phyloP scores from a whole-genome alignment of 2,113 vertebrate genomes.

The Bufo bufo region DNA sequence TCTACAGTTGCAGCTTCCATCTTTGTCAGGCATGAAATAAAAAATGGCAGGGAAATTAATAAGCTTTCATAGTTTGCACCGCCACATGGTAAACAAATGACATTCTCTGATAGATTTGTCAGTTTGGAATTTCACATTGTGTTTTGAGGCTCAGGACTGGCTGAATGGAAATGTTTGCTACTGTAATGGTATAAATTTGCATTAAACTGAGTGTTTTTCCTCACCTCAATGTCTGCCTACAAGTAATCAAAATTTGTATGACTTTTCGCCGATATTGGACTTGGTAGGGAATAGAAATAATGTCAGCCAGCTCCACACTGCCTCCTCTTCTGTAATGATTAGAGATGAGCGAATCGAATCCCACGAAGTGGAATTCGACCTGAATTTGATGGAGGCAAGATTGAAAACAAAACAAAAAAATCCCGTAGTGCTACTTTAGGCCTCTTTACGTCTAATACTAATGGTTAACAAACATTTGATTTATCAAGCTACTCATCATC shows the following conservation, averaged over 20 bases:
- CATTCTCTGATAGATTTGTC: constrained; percentile 52
- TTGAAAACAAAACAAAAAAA: background rate
- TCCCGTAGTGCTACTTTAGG: background rate
- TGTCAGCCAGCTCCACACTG: constrained; percentile 24
- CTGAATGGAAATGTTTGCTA: constrained; percentile 54
- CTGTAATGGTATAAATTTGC: constrained; percentile 59
- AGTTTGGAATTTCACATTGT: constrained; percentile 58
- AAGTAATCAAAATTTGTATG: constrained; percentile 35
- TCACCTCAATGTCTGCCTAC: constrained; percentile 23
- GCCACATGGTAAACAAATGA: constrained; percentile 61
- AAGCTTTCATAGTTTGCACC: constrained; percentile 59
- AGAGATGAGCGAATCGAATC: no score
- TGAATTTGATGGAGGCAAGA: no score
- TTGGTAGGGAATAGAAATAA: constrained; percentile 17
- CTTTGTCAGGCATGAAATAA: constrained; percentile 60
- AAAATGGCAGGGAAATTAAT: constrained; percentile 62
- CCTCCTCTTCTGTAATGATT: background rate
- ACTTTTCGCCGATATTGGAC: constrained; percentile 33
- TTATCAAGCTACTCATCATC: no score
- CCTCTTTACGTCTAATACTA: background rate
- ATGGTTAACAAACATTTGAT: background rate
- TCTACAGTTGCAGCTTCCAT: constrained; percentile 61
- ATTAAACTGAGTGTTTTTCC: constrained; percentile 50
- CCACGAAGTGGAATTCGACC: no score
- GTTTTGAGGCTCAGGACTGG: constrained; percentile 49